Evolutionary conservation across 1,140 invertebrate genomes (phyloP), one percentile per base, ranked within the genome.

Genomic region (Brachionus rotundiformis): DNA sequence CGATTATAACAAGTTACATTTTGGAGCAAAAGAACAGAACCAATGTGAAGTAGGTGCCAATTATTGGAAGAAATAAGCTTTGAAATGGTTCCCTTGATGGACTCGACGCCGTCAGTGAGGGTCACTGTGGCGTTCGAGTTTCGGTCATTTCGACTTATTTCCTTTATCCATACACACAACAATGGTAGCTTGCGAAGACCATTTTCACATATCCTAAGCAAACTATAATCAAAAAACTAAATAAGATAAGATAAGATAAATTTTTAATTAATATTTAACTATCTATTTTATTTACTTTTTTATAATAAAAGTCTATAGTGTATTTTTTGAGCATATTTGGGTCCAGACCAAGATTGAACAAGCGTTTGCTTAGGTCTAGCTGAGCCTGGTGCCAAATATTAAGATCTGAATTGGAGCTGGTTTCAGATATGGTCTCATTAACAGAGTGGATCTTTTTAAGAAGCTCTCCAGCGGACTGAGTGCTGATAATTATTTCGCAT

Each of bases 181-280:
- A 79, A 16, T 39, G 76, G 76, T 1, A 79, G 19, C 27, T 79
- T 79, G 16, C 76, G 29, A 23, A 63, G 47, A 29, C 59, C 47
- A 39, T n/a, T 63, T 31, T 63, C 47, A 3, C 19, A 27, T 19
- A 54, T 63, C 8, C 76, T 54, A 2, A 79, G 10, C 44, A 79
- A 16, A 61, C 59, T 63, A 11, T 79, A 79, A 33, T 79, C 76
- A 63, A 79, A 63, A 61, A 79, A 79, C 76, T 79, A 13, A 59
- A 25, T 11, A 31, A 31, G 47, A 49, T 8, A 27, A 49, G 4
- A 27, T 4, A 23, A 23, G 25, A 23, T 23, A 61, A 61, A 61
- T 61, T 25, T 25, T 25, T 23, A n/a, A n/a, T n/a, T n/a, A n/a
- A n/a, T n/a, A n/a, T n/a, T n/a, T n/a, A n/a, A n/a, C n/a, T n/a